Evolutionary conservation across 1,140 invertebrate species (phyloP).

Genomic region (Oncopodura yosiiana): DNA sequence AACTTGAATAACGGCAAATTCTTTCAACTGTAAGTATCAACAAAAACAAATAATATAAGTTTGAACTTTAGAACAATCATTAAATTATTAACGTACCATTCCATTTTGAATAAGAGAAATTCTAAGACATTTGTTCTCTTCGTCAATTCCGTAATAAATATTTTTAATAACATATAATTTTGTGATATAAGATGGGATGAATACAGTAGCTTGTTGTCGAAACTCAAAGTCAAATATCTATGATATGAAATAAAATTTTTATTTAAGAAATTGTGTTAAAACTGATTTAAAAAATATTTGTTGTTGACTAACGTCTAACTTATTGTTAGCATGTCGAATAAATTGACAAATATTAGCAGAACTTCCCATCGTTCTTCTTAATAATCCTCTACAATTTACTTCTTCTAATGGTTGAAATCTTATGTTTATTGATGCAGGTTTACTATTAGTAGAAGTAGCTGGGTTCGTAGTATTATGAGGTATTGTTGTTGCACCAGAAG

Average conservation of each 20-base stretch:
- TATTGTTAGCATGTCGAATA: slow-evolving; percentile 23
- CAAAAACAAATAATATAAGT: background rate
- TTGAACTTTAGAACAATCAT: background rate
- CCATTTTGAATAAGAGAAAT: slow-evolving; percentile 23
- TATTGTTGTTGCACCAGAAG: too few species aligned
- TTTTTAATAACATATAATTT: slow-evolving; percentile 26
- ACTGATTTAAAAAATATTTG: background rate
- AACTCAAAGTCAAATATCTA: slow-evolving; percentile 34
- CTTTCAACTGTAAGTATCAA: slow-evolving; percentile 28
- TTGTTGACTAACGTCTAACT: slow-evolving; percentile 30
- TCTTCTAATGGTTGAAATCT: slow-evolving; percentile 30
- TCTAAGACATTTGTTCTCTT: slow-evolving; percentile 19
- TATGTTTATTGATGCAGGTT: too few species aligned
- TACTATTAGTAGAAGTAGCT: too few species aligned
- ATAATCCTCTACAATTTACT: slow-evolving; percentile 11
- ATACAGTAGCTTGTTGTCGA: slow-evolving; percentile 28
- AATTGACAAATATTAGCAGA: too few species aligned
- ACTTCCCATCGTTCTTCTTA: slow-evolving; percentile 21
- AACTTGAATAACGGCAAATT: slow-evolving; percentile 29
- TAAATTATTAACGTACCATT: slow-evolving; percentile 25
- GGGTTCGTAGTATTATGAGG: too few species aligned
- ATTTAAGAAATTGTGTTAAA: background rate
- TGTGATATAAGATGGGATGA: slow-evolving; percentile 23
- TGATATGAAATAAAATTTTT: background rate
- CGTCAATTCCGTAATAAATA: slow-evolving; percentile 28